Conservation (phyloP, 2,113 vertebrate genomes). For the Suricata suricatta region DNA sequence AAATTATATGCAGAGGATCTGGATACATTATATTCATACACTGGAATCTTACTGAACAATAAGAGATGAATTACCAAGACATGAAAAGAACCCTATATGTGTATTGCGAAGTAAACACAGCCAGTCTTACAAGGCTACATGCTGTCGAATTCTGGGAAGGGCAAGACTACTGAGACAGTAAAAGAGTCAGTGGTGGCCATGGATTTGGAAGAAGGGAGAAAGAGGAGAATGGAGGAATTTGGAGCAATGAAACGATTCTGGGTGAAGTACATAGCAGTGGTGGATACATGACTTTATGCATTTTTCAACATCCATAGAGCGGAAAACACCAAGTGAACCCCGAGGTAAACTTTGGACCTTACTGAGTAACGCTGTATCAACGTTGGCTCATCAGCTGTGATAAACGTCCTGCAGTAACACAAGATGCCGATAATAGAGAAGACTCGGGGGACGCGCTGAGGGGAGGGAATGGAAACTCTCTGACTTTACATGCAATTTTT, state of each 20-base stretch:
- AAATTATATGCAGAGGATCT: not conserved
- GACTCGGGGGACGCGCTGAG: fast-evolving
- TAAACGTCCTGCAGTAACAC: not conserved
- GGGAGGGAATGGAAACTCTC: not conserved
- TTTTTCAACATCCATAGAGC: not conserved
- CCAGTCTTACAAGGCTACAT: not conserved
- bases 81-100: not conserved
- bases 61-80: not conserved
- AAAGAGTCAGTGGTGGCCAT: not conserved
- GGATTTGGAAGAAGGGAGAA: not conserved
- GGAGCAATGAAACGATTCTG: not conserved
- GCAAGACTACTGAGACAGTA: not conserved
- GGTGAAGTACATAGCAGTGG: not conserved
- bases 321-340: not conserved
- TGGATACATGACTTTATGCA: not conserved
- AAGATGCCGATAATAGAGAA: not conserved
- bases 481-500: not conserved
- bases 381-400: not conserved
- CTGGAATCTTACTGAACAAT: not conserved
- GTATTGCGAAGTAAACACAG: not conserved
- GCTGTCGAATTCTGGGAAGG: not conserved
- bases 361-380: not conserved
- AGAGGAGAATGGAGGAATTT: not conserved
- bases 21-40: not conserved
- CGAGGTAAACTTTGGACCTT: not conserved